Evolutionary conservation across 1,140 invertebrate species (phyloP).

Genomic region (Mamestra configurata): DNA sequence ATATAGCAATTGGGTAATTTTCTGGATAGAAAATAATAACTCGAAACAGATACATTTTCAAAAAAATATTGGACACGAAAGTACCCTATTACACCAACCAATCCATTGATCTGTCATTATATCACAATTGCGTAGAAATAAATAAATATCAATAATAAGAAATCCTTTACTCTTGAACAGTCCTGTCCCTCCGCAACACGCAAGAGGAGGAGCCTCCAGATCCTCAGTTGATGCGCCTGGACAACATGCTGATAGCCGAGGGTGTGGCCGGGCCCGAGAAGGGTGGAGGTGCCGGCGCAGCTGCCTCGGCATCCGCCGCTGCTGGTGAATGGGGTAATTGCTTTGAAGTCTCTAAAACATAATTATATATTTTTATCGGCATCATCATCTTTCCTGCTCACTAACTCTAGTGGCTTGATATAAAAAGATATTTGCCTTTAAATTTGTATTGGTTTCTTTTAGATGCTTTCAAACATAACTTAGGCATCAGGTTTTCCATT

Average conservation of each 20-base stretch:
- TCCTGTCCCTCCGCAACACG: conserved; percentile 97
- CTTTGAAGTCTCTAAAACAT: conserved; percentile 3
- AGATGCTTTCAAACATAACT: conserved; percentile 1
- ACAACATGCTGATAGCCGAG: conserved; percentile 99
- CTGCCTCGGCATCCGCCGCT: conserved; percentile 96
- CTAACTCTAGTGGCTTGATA: background rate
- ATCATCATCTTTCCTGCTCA: background rate
- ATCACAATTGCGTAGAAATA: too few species aligned
- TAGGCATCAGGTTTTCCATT: background rate
- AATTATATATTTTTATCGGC: conserved; percentile 4
- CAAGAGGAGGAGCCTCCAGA: conserved; percentile 99
- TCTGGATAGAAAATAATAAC: too few species aligned
- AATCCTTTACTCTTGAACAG: conserved; percentile 82
- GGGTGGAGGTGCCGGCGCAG: conserved; percentile 96
- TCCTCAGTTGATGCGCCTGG: conserved; percentile 99
- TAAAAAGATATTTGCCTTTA: background rate
- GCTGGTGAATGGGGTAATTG: conserved; percentile 91
- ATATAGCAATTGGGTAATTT: too few species aligned
- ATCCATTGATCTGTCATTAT: too few species aligned
- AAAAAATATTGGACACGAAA: too few species aligned
- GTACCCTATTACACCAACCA: too few species aligned
- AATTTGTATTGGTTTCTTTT: conserved; percentile 9
- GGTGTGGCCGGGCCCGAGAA: conserved; percentile 99
- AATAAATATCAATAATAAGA: too few species aligned
- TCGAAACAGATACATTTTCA: too few species aligned